Percentiles rank a stretch among this genome's conserved stretches.
phyloP scores from a whole-genome alignment of 2,888 invertebrate genomes.

The Tinea pellionella region DNA sequence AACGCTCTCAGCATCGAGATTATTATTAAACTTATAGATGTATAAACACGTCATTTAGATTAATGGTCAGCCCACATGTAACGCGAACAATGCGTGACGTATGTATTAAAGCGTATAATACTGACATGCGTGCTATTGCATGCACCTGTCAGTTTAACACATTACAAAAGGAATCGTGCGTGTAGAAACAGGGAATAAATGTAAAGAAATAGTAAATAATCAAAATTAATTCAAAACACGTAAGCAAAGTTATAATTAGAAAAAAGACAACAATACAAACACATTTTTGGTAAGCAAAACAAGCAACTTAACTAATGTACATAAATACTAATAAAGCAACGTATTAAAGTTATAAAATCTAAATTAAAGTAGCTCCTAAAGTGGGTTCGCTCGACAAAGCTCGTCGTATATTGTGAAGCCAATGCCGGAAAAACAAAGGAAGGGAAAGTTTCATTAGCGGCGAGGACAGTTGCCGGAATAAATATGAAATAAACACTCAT shows the following conservation, averaged over 20 bases:
- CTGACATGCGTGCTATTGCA: no score
- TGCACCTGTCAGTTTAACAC: no score
- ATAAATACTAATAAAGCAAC: conserved; percentile 5
- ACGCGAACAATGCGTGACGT: no score
- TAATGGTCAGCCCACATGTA: no score
- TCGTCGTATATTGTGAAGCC: conserved; percentile 4
- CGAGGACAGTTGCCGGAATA: conserved; percentile 30
- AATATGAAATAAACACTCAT: conserved; percentile 46
- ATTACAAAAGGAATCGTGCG: no score
- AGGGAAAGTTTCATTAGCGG: conserved; percentile 40
- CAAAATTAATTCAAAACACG: no score
- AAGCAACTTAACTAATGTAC: neutral
- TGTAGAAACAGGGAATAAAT: no score
- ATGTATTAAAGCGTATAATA: no score
- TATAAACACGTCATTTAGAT: no score
- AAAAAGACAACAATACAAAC: neutral
- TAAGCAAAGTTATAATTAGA: no score
- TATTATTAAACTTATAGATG: neutral
- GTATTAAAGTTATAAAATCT: conserved; percentile 1
- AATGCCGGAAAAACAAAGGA: conserved; percentile 27
- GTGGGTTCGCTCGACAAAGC: neutral
- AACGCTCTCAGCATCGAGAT: neutral
- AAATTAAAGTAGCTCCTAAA: conserved; percentile 8
- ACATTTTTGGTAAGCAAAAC: neutral
- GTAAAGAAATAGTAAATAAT: no score